Evolutionary conservation across 2,797 vertebrate genomes (phyloP), one percentile per base, ranked within the genome.

Genomic region (Heteromormyrus szaboi): DNA sequence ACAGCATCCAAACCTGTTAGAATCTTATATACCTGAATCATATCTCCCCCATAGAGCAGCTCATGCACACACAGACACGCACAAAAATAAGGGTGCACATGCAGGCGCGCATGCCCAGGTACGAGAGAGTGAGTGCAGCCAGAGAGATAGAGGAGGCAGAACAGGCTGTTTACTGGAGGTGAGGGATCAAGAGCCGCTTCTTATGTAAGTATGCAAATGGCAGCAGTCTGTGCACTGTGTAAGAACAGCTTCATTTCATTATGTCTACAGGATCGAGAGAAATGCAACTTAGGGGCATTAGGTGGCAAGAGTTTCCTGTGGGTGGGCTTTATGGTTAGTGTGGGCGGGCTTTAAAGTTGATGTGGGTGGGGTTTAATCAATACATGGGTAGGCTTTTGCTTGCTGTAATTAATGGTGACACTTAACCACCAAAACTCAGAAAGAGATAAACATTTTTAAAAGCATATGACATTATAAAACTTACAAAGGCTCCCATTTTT

Each of bases 121-220:
- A 91, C 81, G 79, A 68, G 92, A 48, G 50, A 88, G 88, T 44
- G 79, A 89, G 90, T 90, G 79, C 50, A 86, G 50, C 14, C 48
- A 54, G 84, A 37, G 48, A 53, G 85, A 22, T 19, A 33, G 8
- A 22, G 90, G 84, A 53, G 87, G 68, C 88, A 41, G 83, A 65
- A 65, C 37, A 85, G 46, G 87, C 93, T 89, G 86, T 86, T 88
- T 86, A 76, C 81, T 85, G 84, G 88, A 92, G 88, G 89, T 68
- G 87, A 90, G 89, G 84, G 89, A 91, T 91, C 90, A 90, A 90
- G 88, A 92, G 90, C 83, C 89, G 56, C 22, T 29, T 68, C 87
- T 93, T 93, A 92, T 91, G 90, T 91, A 93, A 93, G 65, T 86
- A 85, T 90, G 87, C 90, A 89, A 90, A 91, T 92, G 68, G 87